Base-by-base conservation (phyloP, 1,140 invertebrate genomes). In the Hylaeus anthracinus region DNA sequence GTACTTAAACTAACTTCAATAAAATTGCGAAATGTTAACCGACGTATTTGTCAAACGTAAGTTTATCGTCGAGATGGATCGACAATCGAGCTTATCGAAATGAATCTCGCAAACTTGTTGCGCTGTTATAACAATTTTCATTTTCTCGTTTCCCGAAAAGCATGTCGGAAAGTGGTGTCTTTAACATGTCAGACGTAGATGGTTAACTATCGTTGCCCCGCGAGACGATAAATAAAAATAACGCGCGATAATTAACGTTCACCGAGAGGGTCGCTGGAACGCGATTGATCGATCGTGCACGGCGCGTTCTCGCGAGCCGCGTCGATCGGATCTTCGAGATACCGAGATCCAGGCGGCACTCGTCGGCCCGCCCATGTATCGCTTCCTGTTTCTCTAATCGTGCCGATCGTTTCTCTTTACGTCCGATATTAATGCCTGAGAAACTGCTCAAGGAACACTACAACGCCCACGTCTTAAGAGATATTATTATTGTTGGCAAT, bases 201-300 rank as follows among this genome's bases (percentile, higher is more conserved):
- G 53, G 70, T 63, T 71, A 64, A 73, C 53, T n/a, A 56, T 73
- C 64, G n/a, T 56, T 26, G 39, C 69, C n/a, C 64, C 61, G 63
- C 61, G 75, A 41, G 76, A 79, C 80, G 79, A 78, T 84, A 81
- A 88, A 87, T 85, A 87, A 88, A 72, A 88, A 84, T 84, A 85
- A 88, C 84, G 72, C 73, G 76, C 72, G 83, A 84, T 90, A 89
- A 88, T 89, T 86, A 89, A 86, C 85, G 63, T 83, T 82, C 51
- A 37, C 53, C 58, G 74, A 61, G 43, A 12, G 75, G 79, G 73
- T 77, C 51, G 69, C 56, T 66, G 69, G 76, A 76, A 60, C 43
- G 39, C 71, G 81, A 89, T 87, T 82, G 81, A 84, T 82, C 76
- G 76, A 85, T 82, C 61, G 80, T 56, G 69, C 58, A 67, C 53